These are phyloP conservation scores for Tenthredo livida DNA, from an alignment of 2,888 invertebrate genomes.

Conservation along the genomic window DNA sequence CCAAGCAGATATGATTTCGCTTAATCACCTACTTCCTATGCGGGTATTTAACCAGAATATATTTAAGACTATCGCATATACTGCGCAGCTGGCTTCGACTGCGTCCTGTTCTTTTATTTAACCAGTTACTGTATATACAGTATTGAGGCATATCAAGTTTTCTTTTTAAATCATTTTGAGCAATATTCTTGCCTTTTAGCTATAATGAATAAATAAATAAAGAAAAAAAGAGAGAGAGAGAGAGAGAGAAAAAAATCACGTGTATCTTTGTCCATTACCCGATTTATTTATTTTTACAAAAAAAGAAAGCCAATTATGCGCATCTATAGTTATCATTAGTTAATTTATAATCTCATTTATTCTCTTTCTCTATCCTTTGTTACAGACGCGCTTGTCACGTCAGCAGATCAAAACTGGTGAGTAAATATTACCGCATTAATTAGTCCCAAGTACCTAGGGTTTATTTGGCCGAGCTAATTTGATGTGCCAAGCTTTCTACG, in stretches of 20 bases:
- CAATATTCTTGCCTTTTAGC: too few relatives aligned
- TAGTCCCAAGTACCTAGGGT: slow-evolving; percentile 12
- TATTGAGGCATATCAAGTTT: neutral
- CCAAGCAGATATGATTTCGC: slow-evolving; percentile 40
- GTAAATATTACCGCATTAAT: slow-evolving; percentile 40
- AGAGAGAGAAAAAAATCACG: neutral
- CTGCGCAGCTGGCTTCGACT: slow-evolving; percentile 15
- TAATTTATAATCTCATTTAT: neutral
- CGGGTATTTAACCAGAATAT: slow-evolving; percentile 45
- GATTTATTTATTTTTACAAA: neutral
- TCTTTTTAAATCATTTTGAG: too few relatives aligned
- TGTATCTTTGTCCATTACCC: neutral
- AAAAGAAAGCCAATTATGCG: neutral
- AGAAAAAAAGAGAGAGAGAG: too few relatives aligned
- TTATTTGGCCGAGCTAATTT: slow-evolving; percentile 29
- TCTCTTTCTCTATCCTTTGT: neutral
- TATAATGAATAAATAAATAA: too few relatives aligned
- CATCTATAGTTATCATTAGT: neutral
- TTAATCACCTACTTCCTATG: slow-evolving; percentile 50
- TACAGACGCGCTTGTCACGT: slow-evolving; percentile 28
- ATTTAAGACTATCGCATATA: slow-evolving; percentile 21
- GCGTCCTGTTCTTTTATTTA: neutral
- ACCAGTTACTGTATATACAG: neutral
- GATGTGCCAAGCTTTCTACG: neutral
- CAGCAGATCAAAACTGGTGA: slow-evolving; percentile 37